Conservation (phyloP, 1,140 invertebrate genomes). For the Lanistes nyassanus region DNA sequence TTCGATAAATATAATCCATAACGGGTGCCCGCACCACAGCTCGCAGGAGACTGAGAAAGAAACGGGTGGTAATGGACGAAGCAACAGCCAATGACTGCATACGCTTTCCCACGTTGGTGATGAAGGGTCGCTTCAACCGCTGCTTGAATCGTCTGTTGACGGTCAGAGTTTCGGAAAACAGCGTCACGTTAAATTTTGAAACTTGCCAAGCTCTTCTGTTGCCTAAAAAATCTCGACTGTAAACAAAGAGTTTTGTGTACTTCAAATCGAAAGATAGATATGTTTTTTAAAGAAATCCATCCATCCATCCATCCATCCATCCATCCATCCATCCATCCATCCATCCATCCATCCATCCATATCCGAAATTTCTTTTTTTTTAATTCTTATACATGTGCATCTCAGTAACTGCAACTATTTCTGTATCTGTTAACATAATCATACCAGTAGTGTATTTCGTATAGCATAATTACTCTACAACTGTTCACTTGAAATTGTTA, state of each 20-base stretch:
- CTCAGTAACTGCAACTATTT: too few species aligned
- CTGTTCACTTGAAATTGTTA: too few species aligned
- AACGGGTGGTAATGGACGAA: not conserved
- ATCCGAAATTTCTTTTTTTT: not conserved
- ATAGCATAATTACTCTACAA: too few species aligned
- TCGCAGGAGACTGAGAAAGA: conserved; percentile 4
- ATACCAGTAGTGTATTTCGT: too few species aligned
- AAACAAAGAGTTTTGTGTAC: not conserved
- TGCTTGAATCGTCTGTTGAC: not conserved
- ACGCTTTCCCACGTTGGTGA: not conserved
- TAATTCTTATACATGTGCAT: too few species aligned
- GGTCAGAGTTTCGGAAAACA: not conserved
- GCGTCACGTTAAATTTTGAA: not conserved
- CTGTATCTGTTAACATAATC: too few species aligned
- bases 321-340: conserved; percentile 21
- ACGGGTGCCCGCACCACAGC: not conserved
- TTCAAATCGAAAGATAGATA: not conserved
- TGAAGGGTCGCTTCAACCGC: not conserved
- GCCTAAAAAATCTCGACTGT: not conserved
- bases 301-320: conserved; percentile 21
- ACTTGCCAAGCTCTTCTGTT: not conserved
- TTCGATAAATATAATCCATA: not conserved
- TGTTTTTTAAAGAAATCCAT: not conserved
- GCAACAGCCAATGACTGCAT: not conserved
- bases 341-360: conserved; percentile 14